Percentiles rank a stretch among this genome's conserved stretches.
Conservation (phyloP, 2,797 vertebrate genomes). For the Scolopax bukidnonensis region DNA sequence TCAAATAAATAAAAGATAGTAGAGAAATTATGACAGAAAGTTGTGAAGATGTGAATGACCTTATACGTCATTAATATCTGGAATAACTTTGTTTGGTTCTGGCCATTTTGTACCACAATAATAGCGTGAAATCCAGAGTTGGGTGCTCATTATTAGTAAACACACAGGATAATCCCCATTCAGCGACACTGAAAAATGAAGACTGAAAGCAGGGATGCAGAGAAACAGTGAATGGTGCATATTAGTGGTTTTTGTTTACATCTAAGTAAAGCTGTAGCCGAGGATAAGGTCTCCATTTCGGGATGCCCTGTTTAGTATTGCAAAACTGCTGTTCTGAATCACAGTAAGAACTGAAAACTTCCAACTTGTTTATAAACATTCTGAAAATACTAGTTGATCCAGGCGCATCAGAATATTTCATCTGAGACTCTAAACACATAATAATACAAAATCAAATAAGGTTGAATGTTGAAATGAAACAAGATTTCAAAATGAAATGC, state of each 20-base stretch:
- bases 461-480: conserved; percentile 25
- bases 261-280: not conserved
- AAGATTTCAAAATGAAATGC: conserved; percentile 55
- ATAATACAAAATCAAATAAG: conserved; percentile 51
- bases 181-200: not conserved
- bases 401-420: conserved; percentile 18
- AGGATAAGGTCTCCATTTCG: not conserved
- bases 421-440: conserved; percentile 18
- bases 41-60: not conserved
- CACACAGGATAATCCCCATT: not conserved
- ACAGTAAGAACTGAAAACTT: not conserved
- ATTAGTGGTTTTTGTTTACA: not conserved
- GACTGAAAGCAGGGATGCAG: not conserved
- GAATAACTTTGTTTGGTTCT: not conserved
- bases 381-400: conserved; percentile 34
- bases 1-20: not conserved
- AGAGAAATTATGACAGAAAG: not conserved
- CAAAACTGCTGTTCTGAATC: not conserved
- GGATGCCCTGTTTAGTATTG: not conserved
- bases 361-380: not conserved
- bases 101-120: not conserved
- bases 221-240: not conserved
- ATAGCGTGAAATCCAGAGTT: not conserved
- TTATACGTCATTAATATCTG: not conserved
- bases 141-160: not conserved